phyloP scores from a whole-genome alignment of 2,797 vertebrate genomes.

The Notolepis coatsorum region DNA sequence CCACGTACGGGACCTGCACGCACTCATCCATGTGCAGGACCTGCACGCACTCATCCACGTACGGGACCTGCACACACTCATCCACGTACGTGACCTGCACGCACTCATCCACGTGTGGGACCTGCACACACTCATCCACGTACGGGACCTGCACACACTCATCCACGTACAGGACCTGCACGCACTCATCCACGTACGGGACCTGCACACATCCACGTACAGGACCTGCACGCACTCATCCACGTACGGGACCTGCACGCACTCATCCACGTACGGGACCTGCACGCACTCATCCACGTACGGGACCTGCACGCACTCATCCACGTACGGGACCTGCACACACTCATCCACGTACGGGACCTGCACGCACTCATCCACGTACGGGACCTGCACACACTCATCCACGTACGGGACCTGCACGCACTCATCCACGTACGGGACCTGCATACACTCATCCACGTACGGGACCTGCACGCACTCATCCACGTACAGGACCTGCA shows the following conservation, averaged over 20 bases:
- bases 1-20: constrained; percentile 13
- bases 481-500: constrained; percentile 15
- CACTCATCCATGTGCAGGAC: constrained; percentile 32
- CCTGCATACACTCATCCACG: not conserved
- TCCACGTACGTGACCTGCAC: constrained; percentile 14
- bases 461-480: constrained; percentile 7
- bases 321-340: constrained; percentile 13
- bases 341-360: constrained; percentile 29
- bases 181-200: constrained; percentile 24
- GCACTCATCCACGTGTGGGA: constrained; percentile 32
- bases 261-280: constrained; percentile 31
- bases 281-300: not conserved
- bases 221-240: constrained; percentile 9
- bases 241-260: constrained; percentile 11
- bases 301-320: constrained; percentile 12
- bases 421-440: constrained; percentile 30
- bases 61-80: constrained; percentile 10
- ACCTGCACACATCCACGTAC: constrained; percentile 1
- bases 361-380: not conserved
- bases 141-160: constrained; percentile 8
- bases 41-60: not conserved
- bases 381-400: constrained; percentile 10
- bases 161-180: constrained; percentile 15
- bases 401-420: constrained; percentile 14
- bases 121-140: not conserved